Percentiles rank a stretch among this genome's conserved stretches.
Evolutionary conservation across 2,888 invertebrate genomes (phyloP).

Genomic region (Xylota segnis): DNA sequence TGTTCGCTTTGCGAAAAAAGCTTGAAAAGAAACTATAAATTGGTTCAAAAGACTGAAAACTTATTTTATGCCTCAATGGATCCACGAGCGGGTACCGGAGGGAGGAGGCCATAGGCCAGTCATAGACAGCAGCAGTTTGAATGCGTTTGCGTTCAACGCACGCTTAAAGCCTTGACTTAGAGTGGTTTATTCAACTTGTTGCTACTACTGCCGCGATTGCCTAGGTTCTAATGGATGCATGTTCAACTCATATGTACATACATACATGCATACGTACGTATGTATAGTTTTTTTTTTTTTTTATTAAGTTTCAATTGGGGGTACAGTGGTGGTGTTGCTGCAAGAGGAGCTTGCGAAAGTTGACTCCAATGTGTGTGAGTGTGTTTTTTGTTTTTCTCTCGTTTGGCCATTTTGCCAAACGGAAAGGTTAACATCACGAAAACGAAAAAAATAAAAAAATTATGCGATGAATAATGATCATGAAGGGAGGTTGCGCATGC

Average conservation of each 20-base stretch:
- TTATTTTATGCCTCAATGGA: slow-evolving; percentile 58
- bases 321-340: slow-evolving; percentile 45
- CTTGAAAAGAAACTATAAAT: slow-evolving; percentile 36
- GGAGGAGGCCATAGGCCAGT: slow-evolving; percentile 10
- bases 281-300: slow-evolving; percentile 7
- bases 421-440: slow-evolving; percentile 61
- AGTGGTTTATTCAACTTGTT: slow-evolving; percentile 74
- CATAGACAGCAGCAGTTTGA: slow-evolving; percentile 17
- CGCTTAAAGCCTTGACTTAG: slow-evolving; percentile 74
- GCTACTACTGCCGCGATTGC: slow-evolving; percentile 54
- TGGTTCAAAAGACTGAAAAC: slow-evolving; percentile 46
- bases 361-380: slow-evolving; percentile 11
- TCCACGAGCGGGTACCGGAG: background rate
- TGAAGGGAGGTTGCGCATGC: slow-evolving; percentile 39
- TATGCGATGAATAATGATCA: slow-evolving; percentile 45
- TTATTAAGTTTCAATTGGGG: slow-evolving; percentile 31
- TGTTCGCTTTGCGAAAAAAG: background rate
- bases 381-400: slow-evolving; percentile 9
- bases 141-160: slow-evolving; percentile 65
- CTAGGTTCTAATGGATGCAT: slow-evolving; percentile 67
- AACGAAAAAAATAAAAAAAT: too few species aligned
- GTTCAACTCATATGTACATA: slow-evolving; percentile 28
- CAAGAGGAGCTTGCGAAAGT: slow-evolving; percentile 71
- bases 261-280: slow-evolving; percentile 5
- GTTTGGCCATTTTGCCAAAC: slow-evolving; percentile 34